Evolutionary conservation across 2,797 vertebrate species (phyloP), one percentile per base, ranked within the genome.

Genomic region (Halcyon smyrnensis): DNA sequence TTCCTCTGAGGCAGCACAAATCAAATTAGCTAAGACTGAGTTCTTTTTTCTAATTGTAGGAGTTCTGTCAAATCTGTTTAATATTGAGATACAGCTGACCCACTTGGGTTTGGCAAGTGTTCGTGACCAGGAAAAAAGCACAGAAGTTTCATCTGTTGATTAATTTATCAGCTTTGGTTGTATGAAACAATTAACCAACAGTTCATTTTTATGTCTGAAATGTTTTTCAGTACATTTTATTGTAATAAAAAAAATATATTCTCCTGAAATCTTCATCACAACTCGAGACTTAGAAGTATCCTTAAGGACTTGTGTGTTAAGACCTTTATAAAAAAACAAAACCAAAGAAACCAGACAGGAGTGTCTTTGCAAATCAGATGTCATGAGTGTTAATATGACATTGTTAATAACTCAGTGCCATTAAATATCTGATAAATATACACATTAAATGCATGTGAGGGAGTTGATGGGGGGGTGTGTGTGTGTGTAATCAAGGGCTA

Each of bases 31-130:
- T 0, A 82, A 93, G 80, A 93, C 81, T 16, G 65, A 95, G 43
- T 90, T 94, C 53, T 15, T 91, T 45, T 37, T 90, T 90, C 74
- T 82, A 73, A 91, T 95, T 94, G 84, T 78, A n/a, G 41, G 57
- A 83, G 28, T 91, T 82, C 94, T 95, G 89, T 95, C 95, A 96
- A 50, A 65, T 87, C 73, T 79, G 7, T 77, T 96, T 94, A 95
- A 79, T 84, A 45, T 3, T 63, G 83, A 90, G 32, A 32, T 74
- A 67, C 10, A 87, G 87, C 67, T 94, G 88, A 93, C 83, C 93
- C 57, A 84, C 39, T 95, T 95, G 60, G 39, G 45, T 53, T 91
- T 73, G 84, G 67, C 77, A 84, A 11, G 2, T 68, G 60, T 76
- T 74, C 51, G 16, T 74, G 88, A 70, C 39, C 54, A 76, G 77